These are phyloP conservation scores for Chloroclystis v-ata DNA, from an alignment of 2,888 invertebrate genomes.

Conservation along the genomic window DNA sequence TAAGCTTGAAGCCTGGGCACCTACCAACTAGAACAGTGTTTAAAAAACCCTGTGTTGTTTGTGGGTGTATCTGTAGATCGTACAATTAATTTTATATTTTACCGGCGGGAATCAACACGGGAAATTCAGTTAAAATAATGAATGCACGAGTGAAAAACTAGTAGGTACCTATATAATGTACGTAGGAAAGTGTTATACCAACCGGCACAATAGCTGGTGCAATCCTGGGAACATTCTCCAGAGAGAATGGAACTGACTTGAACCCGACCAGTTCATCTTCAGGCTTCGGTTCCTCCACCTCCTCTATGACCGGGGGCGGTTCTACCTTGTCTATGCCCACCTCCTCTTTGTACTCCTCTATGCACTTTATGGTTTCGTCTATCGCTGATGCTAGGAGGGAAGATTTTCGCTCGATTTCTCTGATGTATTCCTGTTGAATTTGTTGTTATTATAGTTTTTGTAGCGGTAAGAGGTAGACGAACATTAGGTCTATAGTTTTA, in stretches of 20 bases:
- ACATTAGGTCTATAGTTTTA: too few species aligned
- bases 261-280: constrained; percentile 26
- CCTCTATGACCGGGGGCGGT: constrained; percentile 3
- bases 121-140: too few species aligned
- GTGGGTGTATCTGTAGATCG: too few species aligned
- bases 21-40: too few species aligned
- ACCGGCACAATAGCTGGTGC: constrained; percentile 11
- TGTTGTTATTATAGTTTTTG: not conserved
- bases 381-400: constrained; percentile 66
- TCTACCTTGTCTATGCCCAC: constrained; percentile 50
- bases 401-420: constrained; percentile 63
- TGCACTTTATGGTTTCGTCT: constrained; percentile 63
- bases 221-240: constrained; percentile 9
- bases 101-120: too few species aligned
- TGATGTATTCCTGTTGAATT: constrained; percentile 56
- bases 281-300: constrained; percentile 5
- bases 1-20: too few species aligned
- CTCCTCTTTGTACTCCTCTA: constrained; percentile 68
- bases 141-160: too few species aligned
- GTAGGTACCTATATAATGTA: too few species aligned
- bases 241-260: constrained; percentile 22
- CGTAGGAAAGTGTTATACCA: too few species aligned
- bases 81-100: too few species aligned
- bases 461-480: too few species aligned
- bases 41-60: too few species aligned